A percentile compares a stretch with the other conserved stretches of the same genome.
These are phyloP conservation scores for Lutjanus campechanus DNA, from an alignment of 2,797 vertebrate species.

Conservation along the genomic window DNA sequence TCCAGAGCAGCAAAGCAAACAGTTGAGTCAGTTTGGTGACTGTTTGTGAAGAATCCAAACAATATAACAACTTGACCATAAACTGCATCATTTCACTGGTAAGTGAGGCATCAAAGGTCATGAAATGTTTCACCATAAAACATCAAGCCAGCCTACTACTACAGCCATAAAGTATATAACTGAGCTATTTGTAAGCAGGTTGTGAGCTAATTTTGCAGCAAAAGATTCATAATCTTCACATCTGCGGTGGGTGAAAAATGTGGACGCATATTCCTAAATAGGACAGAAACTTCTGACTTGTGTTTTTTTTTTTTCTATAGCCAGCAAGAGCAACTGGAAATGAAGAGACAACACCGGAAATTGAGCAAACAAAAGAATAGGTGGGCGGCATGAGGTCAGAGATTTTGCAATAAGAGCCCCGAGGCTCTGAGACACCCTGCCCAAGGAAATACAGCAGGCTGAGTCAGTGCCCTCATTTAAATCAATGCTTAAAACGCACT, in stretches of 20 bases:
- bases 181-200: neutral
- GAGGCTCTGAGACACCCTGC: too few species aligned
- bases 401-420: too few species aligned
- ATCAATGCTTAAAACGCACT: too few species aligned
- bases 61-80: too few species aligned
- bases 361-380: conserved; percentile 4
- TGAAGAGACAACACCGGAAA: conserved; percentile 7
- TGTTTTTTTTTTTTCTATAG: neutral
- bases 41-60: too few species aligned
- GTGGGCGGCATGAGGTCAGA: neutral
- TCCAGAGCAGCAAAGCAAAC: too few species aligned
- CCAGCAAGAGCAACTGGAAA: neutral
- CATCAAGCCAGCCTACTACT: neutral
- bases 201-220: neutral
- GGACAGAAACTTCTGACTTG: neutral
- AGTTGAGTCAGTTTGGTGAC: too few species aligned
- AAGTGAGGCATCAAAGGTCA: neutral
- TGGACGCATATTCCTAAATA: neutral
- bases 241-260: neutral
- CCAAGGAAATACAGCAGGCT: too few species aligned
- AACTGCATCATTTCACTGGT: neutral
- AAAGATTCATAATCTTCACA: neutral
- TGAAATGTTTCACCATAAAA: too few species aligned
- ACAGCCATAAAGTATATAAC: neutral
- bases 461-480: too few species aligned